phyloP scores from a whole-genome alignment of 2,888 invertebrate species.

The Torymus texanus region DNA sequence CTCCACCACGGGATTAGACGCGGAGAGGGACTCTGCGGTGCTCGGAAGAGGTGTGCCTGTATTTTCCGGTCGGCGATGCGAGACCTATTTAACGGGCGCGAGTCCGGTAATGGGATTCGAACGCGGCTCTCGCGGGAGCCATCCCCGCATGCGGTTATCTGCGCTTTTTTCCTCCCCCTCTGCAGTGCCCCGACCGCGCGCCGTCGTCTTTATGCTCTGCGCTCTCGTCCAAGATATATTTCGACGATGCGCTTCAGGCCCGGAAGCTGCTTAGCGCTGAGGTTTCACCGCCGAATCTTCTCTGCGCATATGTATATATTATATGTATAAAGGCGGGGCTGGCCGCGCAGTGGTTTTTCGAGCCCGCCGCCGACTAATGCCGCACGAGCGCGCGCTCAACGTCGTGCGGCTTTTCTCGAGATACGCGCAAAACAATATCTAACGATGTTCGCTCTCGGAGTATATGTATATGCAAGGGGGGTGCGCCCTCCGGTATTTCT shows the following conservation, averaged over 20 bases:
- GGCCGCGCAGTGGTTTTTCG: conserved; percentile 64
- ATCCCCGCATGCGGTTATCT: conserved; percentile 60
- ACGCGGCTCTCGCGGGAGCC: conserved; percentile 72
- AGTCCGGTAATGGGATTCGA: conserved; percentile 76
- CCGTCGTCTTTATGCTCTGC: conserved; percentile 16
- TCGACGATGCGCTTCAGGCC: conserved; percentile 8
- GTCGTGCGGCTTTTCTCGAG: conserved; percentile 66
- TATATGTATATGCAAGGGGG: no score
- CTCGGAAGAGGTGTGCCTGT: conserved; percentile 61
- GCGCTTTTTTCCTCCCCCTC: background rate
- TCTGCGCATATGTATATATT: no score
- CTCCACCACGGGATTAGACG: conserved; percentile 43
- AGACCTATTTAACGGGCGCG: conserved; percentile 76
- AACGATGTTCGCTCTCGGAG: conserved; percentile 18
- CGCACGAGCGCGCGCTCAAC: conserved; percentile 38
- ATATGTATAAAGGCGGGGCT: conserved; percentile 19
- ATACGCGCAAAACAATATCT: conserved; percentile 69
- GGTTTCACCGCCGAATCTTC: conserved; percentile 53
- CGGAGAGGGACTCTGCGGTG: conserved; percentile 55
- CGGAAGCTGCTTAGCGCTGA: conserved; percentile 44
- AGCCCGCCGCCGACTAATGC: conserved; percentile 65
- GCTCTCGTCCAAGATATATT: conserved; percentile 2
- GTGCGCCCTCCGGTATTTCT: background rate
- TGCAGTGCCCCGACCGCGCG: background rate
- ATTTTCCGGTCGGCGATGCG: conserved; percentile 76